Percentiles rank a stretch among this genome's conserved stretches.
Conservation (phyloP, 2,888 invertebrate genomes). For the Tenthredo distinguenda region DNA sequence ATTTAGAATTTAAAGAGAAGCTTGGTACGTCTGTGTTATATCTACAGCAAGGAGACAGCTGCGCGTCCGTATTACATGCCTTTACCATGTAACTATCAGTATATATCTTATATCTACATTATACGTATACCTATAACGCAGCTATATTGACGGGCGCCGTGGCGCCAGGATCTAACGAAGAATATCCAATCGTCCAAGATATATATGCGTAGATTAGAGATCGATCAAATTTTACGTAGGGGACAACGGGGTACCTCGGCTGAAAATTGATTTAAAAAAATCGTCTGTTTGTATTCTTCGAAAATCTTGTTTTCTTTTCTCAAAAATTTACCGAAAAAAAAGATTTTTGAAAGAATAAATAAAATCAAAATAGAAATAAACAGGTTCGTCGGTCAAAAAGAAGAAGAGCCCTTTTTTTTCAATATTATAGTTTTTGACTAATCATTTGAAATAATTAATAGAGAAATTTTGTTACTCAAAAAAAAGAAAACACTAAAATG, state of each 20-base stretch:
- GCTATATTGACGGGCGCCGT: not conserved
- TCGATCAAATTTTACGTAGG: not conserved
- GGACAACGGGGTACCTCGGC: too few species aligned
- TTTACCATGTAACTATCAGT: not conserved
- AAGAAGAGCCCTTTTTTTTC: too few species aligned
- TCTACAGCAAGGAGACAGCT: not conserved
- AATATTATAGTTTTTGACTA: too few species aligned
- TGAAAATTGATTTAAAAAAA: too few species aligned
- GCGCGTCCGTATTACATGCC: not conserved
- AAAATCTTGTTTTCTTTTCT: too few species aligned
- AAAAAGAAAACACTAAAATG: not conserved
- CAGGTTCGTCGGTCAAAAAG: too few species aligned
- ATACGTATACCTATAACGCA: not conserved
- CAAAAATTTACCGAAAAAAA: too few species aligned
- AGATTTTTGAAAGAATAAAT: too few species aligned
- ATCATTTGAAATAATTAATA: too few species aligned
- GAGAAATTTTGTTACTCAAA: not conserved
- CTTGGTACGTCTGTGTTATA: not conserved
- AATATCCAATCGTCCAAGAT: not conserved
- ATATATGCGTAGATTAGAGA: not conserved
- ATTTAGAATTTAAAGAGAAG: conserved; percentile 21
- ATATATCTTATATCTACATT: not conserved
- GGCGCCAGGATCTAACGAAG: conserved; percentile 15
- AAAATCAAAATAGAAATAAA: too few species aligned
- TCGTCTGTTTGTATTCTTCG: too few species aligned